These are phyloP conservation scores for Myxocyprinus asiaticus DNA, from an alignment of 2,113 vertebrate genomes.

Conservation along the genomic window DNA sequence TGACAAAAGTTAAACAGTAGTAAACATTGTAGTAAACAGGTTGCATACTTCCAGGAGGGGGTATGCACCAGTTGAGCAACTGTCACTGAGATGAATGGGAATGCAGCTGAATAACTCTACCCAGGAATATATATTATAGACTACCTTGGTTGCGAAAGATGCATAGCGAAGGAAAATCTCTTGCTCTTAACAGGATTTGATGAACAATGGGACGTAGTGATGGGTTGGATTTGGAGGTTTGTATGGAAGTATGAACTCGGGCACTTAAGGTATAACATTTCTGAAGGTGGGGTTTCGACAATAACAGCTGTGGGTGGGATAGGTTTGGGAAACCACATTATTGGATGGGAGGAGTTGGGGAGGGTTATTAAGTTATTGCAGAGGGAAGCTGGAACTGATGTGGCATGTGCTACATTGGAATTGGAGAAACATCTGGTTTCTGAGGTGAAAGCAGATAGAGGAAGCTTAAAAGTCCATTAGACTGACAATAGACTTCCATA, in stretches of 20 bases:
- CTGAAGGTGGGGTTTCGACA: neutral
- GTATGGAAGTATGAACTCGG: neutral
- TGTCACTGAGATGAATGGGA: too few species aligned
- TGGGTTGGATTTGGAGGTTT: neutral
- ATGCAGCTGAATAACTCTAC: too few species aligned
- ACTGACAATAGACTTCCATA: conserved; percentile 42
- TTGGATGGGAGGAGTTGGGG: conserved; percentile 40
- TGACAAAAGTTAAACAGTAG: too few species aligned
- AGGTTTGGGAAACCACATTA: conserved; percentile 11
- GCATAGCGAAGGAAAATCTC: too few species aligned
- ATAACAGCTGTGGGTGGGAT: neutral
- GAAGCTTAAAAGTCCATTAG: conserved; percentile 31
- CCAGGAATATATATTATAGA: too few species aligned
- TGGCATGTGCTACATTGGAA: conserved; percentile 21
- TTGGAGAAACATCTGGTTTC: conserved; percentile 53
- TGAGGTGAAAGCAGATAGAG: conserved; percentile 48
- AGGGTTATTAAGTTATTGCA: conserved; percentile 35
- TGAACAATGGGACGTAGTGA: neutral
- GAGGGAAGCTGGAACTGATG: conserved; percentile 30
- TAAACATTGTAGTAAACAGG: too few species aligned
- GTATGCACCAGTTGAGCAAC: too few species aligned
- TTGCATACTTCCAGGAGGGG: too few species aligned
- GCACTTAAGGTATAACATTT: conserved; percentile 7
- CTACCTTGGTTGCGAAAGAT: too few species aligned
- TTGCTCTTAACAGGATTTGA: neutral